Conservation (phyloP, 2,888 invertebrate genomes). For the Anodontia alba region DNA sequence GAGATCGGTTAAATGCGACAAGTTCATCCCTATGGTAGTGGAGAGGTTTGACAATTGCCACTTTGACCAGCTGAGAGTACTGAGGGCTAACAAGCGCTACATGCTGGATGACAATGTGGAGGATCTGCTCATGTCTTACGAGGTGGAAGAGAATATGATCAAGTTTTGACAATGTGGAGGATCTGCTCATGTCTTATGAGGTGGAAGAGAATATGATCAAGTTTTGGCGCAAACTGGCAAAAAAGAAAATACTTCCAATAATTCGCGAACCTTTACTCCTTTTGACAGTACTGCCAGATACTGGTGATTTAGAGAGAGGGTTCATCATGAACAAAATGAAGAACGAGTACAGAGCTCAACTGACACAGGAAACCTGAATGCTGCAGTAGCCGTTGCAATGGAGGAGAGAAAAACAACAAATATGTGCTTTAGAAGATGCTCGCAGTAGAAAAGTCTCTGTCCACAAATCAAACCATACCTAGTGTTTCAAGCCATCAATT, state of each 20-base stretch:
- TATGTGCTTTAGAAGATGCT: neutral
- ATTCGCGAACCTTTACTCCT: neutral
- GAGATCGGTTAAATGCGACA: neutral
- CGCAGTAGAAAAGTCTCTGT: neutral
- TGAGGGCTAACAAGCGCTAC: neutral
- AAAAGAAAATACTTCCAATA: neutral
- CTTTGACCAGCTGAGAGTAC: neutral
- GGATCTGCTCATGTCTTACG: neutral
- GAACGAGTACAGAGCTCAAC: neutral
- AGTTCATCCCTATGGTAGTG: neutral
- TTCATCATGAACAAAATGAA: neutral
- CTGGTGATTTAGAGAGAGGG: neutral
- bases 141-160: neutral
- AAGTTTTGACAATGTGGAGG: slow-evolving; percentile 1
- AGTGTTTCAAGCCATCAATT: too few species aligned
- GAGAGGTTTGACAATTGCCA: neutral
- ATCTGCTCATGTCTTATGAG: neutral
- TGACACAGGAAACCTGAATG: too few species aligned
- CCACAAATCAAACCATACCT: slow-evolving; percentile 15
- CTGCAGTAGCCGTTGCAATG: slow-evolving; percentile 4
- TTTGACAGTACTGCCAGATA: slow-evolving; percentile 4
- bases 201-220: neutral
- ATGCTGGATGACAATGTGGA: slow-evolving; percentile 1
- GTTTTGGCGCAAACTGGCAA: neutral
- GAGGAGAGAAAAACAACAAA: neutral